Evolutionary conservation across 2,113 vertebrate genomes (phyloP), one percentile per base, ranked within the genome.

Genomic region (Mesembrinibis cayennensis): DNA sequence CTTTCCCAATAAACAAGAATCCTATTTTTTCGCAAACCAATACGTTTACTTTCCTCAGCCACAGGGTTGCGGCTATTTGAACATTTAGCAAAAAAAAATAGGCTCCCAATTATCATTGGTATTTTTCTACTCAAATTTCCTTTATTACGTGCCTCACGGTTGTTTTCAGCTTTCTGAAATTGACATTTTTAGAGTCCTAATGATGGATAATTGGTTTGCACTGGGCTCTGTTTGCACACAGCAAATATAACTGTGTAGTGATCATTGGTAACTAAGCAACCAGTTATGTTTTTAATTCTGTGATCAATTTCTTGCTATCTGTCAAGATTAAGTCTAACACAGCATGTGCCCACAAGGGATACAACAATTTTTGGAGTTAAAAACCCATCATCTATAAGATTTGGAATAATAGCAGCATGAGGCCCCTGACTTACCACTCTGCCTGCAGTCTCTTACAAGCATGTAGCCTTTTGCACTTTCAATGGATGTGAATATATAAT

Each of bases 231-330:
- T 95, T 95, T 95, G 95, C 92, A 97, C 79, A 95, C 92, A 93
- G 88, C 79, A 62, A 92, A 83, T 88, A 62, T 40, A 92, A 73
- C 86, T 50, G 42, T 62, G 82, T 73, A 38, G 63, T 49, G 63
- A 93, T 96, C 90, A 50, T 16, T 94, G 94, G 96, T 97, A 92
- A 83, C 97, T 83, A 96, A 95, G 97, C 96, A 97, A 97, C 95
- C 76, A 92, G 96, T 83, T 95, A 83, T 73, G 79, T 70, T 90
- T 93, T 97, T 94, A 92, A 83, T 96, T 94, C 93, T 90, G 50
- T 81, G 90, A 95, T 97, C 96, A 92, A 94, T 96, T 92, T 72
- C 55, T 86, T 90, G n/a, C 67, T 97, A 74, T 97, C 85, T 93
- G 74, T 91, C 88, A 88, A 86, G 63, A 90, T 90, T 52, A 86